These are phyloP conservation scores for Vimba vimba DNA, from an alignment of 2,113 vertebrate genomes.

Conservation along the genomic window DNA sequence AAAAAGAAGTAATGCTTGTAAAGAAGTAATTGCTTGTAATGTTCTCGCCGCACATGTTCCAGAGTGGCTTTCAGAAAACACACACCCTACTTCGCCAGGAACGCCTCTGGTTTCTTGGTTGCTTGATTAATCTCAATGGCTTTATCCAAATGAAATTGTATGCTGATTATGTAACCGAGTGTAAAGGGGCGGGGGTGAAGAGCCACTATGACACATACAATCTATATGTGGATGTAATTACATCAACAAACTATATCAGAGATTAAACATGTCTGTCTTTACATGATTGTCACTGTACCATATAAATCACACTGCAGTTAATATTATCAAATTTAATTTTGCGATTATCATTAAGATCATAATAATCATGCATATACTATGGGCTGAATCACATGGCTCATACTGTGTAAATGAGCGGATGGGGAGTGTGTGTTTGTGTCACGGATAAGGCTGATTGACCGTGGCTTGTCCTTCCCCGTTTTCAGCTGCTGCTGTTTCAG, in stretches of 20 bases:
- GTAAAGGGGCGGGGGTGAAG: background rate
- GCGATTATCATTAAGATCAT: background rate
- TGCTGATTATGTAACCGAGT: conserved; percentile 41
- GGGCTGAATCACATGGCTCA: background rate
- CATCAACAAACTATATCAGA: conserved; percentile 10
- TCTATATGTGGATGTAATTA: conserved; percentile 34
- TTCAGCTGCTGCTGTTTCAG: conserved; percentile 37
- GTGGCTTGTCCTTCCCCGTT: conserved; percentile 36
- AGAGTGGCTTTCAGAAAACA: conserved; percentile 2
- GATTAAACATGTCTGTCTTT: background rate
- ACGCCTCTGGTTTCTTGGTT: conserved; percentile 3
- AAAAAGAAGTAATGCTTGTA: conserved; percentile 4
- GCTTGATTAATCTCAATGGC: conserved; percentile 23
- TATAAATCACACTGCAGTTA: background rate
- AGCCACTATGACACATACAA: background rate
- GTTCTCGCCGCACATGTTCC: background rate
- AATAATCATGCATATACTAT: background rate
- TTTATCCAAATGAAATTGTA: conserved; percentile 37
- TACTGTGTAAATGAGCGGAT: too few species aligned
- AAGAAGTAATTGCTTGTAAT: conserved; percentile 2
- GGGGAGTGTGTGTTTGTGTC: background rate
- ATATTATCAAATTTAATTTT: background rate
- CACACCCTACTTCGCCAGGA: background rate
- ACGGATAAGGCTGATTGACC: conserved; percentile 33
- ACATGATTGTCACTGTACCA: background rate